A percentile compares a stretch with the other conserved stretches of the same genome.
Evolutionary conservation across 1,140 invertebrate species (phyloP).

Genomic region (Cephus cinctus): DNA sequence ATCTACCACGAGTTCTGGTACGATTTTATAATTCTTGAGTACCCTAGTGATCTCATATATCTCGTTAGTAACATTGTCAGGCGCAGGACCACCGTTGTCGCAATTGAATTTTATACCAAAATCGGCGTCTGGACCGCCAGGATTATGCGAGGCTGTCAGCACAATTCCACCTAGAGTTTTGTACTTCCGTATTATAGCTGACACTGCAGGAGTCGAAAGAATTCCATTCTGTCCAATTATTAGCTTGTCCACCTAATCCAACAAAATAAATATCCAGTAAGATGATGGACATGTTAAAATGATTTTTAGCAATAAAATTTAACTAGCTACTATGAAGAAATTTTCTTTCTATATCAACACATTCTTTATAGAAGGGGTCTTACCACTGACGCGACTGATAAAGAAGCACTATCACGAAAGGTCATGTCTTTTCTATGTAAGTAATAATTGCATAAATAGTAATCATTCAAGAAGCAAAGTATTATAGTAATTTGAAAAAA

Average conservation of each 20-base stretch:
- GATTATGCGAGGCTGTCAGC: conserved; percentile 98
- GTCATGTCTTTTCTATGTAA: no score
- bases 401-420: no score
- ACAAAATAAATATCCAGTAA: no score
- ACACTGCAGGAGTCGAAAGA: conserved; percentile 95
- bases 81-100: conserved; percentile 94
- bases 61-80: conserved; percentile 84
- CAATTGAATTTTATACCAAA: conserved; percentile 99
- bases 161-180: conserved; percentile 90
- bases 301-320: no score
- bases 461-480: no score
- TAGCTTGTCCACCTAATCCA: conserved; percentile 78
- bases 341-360: no score
- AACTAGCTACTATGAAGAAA: no score
- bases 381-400: no score
- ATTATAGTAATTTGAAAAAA: no score
- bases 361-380: no score
- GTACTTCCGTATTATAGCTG: conserved; percentile 87
- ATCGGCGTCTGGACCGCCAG: conserved; percentile 94
- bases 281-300: no score
- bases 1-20: conserved; percentile 74
- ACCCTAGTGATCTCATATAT: conserved; percentile 82
- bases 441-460: no score
- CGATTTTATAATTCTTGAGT: conserved; percentile 80
- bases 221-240: conserved; percentile 93